Evolutionary conservation across 2,113 vertebrate species (phyloP), one percentile per base, ranked within the genome.

Genomic region (Calyptommatus sinebrachiatus): DNA sequence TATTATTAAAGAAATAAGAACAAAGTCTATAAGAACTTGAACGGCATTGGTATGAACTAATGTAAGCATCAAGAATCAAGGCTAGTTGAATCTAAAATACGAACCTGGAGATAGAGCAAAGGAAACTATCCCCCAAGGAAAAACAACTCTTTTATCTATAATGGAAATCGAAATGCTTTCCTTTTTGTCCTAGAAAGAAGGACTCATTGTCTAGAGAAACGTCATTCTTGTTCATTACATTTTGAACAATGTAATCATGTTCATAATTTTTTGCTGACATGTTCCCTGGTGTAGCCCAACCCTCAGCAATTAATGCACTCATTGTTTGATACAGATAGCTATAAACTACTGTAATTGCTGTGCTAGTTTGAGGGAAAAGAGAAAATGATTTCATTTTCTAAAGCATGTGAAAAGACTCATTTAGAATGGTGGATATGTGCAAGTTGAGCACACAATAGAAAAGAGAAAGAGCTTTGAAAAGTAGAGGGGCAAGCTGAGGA

Each of bases 121-220:
- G 24, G n/a, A 71, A 84, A 83, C 89, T 86, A 71, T 72, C 66
- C 80, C 81, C 73, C 85, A 84, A 91, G 76, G 82, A 73, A 79
- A 91, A 87, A 90, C 41, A 88, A 88, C 71, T 76, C 16, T 63
- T 57, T 83, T 93, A 93, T 93, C 93, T 94, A 86, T 93, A 94
- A 94, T 93, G 91, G 93, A 90, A 94, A 94, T 95, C 91, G 90
- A 81, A 90, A 88, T 83, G 67, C 83, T 93, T 87, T 91, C 83
- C 83, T 53, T 45, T 50, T 81, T 35, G n/a, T 89, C 82, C 26
- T 78, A 67, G 35, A 73, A 77, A 86, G 87, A 85, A 88, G 53
- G 31, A 83, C 88, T 87, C 82, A 90, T 92, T 92, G 85, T 91
- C 84, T 90, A 7, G 68, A 89, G 86, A 93, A 92, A 89, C 78